Base-by-base conservation (phyloP, 2,888 invertebrate genomes). In the Dolichomitus sp. region DNA sequence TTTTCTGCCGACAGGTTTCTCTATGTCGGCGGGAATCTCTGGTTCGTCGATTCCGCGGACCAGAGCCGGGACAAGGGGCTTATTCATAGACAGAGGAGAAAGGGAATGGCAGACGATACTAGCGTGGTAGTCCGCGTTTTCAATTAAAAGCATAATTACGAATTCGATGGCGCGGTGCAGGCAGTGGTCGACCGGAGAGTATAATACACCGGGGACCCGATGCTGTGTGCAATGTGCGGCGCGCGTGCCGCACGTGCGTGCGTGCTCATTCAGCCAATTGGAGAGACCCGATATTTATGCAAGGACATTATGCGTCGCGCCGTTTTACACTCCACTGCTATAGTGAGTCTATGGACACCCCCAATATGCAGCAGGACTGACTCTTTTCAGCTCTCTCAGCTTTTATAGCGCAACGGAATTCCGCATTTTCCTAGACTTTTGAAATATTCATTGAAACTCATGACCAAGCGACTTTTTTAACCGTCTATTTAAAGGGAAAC, bases 91-190 rank as follows among this genome's bases (percentile, higher is more conserved):
- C 52, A 69, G 59, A 73, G 79, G 59, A 75, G 72, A 76, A 81
- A 37, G 63, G 70, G 73, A 76, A 81, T 69, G 68, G 77, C 80
- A 83, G 80, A 66, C 63, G 54, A 79, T 48, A 37, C 70, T 75
- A 72, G 23, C 40, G 59, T 19, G 52, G 40, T n/a, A 68, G 74
- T 79, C 87, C 87, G 88, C 89, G 89, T 89, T 90, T 89, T 89
- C 88, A 91, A 90, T 90, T 90, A 91, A 90, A 90, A 88, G 87
- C 87, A 91, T 91, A 91, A 91, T 91, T 91, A 90, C 91, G 87
- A 90, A 90, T 90, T 90, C 89, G 90, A 89, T 88, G 89, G 87
- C 75, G 75, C 82, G 37, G 69, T 59, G 57, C 52, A 65, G 70
- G 59, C 59, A 65, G 76, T 61, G 40, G 57, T 57, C 50, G 72